Evolutionary conservation across 2,797 vertebrate species (phyloP).

Genomic region (Cyclopterus lumpus): DNA sequence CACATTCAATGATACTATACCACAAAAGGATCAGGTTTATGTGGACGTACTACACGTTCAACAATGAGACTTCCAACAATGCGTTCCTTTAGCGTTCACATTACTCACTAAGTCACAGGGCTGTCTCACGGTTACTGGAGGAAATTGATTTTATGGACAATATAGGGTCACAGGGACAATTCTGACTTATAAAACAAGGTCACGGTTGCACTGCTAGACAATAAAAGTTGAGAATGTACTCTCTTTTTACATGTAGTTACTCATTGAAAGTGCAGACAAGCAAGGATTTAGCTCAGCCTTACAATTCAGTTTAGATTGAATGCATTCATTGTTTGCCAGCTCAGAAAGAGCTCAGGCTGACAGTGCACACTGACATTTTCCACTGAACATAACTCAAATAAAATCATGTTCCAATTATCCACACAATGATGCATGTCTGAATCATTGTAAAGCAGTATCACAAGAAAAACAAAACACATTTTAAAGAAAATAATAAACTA

Average conservation of each 20-base stretch:
- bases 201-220: constrained; percentile 2
- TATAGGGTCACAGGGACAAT: constrained; percentile 2
- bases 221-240: constrained; percentile 6
- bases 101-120: constrained; percentile 13
- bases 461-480: not conserved
- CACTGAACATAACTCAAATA: not conserved
- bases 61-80: constrained; percentile 21
- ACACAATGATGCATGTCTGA: not conserved
- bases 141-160: constrained; percentile 18
- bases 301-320: constrained; percentile 25
- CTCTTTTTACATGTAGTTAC: not conserved
- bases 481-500: constrained; percentile 1
- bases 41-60: not conserved
- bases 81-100: constrained; percentile 5
- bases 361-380: not conserved
- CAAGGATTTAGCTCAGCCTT: constrained; percentile 7
- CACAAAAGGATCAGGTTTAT: constrained; percentile 29
- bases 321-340: constrained; percentile 5
- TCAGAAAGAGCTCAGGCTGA: constrained; percentile 8
- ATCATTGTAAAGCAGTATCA: not conserved
- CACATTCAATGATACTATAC: constrained; percentile 24
- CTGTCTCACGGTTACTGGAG: constrained; percentile 23
- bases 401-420: not conserved
- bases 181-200: constrained; percentile 3
- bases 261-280: not conserved